These are phyloP conservation scores for Scarus forsteni DNA, from an alignment of 2,797 vertebrate species.

Conservation along the genomic window DNA sequence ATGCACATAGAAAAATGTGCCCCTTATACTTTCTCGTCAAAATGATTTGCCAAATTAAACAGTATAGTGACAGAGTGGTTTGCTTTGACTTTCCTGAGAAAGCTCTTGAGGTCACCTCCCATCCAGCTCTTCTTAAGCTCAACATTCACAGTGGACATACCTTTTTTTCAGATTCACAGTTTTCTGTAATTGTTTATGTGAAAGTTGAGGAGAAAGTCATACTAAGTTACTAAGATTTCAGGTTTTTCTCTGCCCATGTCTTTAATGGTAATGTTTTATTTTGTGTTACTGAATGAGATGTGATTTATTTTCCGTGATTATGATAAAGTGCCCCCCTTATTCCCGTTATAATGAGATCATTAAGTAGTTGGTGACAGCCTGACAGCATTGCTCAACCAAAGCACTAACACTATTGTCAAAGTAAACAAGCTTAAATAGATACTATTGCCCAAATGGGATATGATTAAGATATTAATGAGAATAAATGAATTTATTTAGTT, in stretches of 20 bases:
- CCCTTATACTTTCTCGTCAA: no score
- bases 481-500: constrained; percentile 3
- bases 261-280: not conserved
- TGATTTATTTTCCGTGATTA: not conserved
- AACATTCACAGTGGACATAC: no score
- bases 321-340: not conserved
- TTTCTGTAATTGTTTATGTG: no score
- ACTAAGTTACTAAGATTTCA: no score
- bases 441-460: not conserved
- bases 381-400: constrained; percentile 6
- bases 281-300: not conserved
- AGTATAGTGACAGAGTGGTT: no score
- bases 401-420: not conserved
- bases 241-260: no score
- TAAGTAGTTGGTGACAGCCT: constrained; percentile 3
- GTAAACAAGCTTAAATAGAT: not conserved
- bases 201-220: not conserved
- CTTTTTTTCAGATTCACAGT: no score
- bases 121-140: no score
- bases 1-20: no score
- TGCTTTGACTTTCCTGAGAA: no score
- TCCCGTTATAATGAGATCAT: not conserved
- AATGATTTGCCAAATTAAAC: no score
- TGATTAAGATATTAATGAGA: constrained; percentile 17
- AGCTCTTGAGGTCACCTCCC: no score